Conservation (phyloP, 23 tunicate genomes). For the Phallusia fumigata region DNA sequence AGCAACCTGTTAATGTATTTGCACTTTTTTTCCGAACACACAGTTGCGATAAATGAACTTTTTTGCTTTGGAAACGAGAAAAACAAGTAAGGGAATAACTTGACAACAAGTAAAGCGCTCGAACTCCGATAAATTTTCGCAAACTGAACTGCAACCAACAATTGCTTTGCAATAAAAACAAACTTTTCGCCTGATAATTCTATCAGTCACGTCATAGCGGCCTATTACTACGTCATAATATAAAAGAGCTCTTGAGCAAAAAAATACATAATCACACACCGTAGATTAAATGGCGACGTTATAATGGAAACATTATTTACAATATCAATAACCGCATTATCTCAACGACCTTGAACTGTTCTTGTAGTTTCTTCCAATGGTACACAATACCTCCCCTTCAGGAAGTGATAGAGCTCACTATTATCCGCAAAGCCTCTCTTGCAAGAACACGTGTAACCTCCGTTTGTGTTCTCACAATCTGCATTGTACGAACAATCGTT, state of each 20-base stretch:
- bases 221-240: constrained; percentile 7
- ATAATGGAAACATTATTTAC: too few species aligned
- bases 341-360: neutral
- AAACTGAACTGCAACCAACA: neutral
- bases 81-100: neutral
- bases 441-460: neutral
- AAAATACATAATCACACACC: neutral
- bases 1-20: too few species aligned
- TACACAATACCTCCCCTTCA: neutral
- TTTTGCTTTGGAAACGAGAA: neutral
- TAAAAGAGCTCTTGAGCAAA: constrained; percentile 7
- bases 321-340: too few species aligned
- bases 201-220: constrained; percentile 14
- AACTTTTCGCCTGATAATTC: constrained; percentile 10
- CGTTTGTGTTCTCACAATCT: neutral
- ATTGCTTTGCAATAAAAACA: constrained; percentile 3
- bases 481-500: neutral
- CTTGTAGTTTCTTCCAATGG: neutral
- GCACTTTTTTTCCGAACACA: too few species aligned
- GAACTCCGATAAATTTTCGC: neutral
- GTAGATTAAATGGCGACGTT: neutral
- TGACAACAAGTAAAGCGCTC: neutral
- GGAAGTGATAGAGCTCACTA: neutral
- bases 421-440: neutral
- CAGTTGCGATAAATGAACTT: neutral